Evolutionary conservation across 2,113 vertebrate species (phyloP).

Genomic region (Pipra filicauda): DNA sequence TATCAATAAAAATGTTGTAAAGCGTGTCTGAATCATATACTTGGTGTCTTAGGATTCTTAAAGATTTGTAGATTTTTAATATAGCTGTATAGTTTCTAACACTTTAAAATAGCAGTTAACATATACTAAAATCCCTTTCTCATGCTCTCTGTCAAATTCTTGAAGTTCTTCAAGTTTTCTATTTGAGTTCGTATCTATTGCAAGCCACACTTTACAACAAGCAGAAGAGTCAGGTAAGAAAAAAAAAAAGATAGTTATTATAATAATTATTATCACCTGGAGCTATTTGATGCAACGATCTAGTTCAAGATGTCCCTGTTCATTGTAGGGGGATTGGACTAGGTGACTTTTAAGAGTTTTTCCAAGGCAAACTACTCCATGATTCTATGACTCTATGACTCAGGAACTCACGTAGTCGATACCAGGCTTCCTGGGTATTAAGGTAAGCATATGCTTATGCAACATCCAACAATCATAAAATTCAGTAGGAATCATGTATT

Average conservation of each 20-base stretch:
- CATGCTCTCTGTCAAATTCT: too few relatives aligned
- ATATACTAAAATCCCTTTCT: too few relatives aligned
- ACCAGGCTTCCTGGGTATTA: background rate
- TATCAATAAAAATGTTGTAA: background rate
- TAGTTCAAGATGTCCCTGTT: background rate
- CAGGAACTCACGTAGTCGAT: background rate
- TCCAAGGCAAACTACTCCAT: too few relatives aligned
- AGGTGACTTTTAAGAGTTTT: background rate
- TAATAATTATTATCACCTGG: background rate
- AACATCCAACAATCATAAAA: background rate
- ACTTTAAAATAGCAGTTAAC: too few relatives aligned
- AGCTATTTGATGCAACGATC: background rate
- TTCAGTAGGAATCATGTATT: background rate
- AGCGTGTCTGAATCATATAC: background rate
- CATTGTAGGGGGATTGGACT: background rate
- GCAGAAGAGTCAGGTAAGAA: background rate
- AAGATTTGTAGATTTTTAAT: too few relatives aligned
- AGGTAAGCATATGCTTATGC: background rate
- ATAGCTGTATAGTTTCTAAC: background rate
- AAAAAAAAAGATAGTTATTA: background rate
- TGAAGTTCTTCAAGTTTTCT: background rate
- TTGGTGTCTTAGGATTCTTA: background rate
- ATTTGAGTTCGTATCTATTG: background rate
- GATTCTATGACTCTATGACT: background rate
- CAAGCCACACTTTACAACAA: background rate